Percentiles rank a stretch among this genome's conserved stretches.
phyloP scores from a whole-genome alignment of 2,113 vertebrate genomes.

The Ailuropoda melanoleuca region DNA sequence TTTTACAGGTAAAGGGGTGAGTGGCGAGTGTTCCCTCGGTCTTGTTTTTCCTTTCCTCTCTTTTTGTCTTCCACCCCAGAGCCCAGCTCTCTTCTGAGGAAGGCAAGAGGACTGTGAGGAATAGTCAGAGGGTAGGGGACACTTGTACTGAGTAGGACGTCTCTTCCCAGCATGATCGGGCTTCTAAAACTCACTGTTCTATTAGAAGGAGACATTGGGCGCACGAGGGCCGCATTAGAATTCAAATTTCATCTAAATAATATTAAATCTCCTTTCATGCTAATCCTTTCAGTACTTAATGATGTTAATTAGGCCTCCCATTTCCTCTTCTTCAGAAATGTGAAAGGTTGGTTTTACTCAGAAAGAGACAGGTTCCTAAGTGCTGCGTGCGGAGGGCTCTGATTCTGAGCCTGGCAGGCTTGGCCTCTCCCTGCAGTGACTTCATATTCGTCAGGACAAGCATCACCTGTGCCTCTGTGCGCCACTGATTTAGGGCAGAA shows the following conservation, averaged over 20 bases:
- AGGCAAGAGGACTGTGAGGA: not conserved
- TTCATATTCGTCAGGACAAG: not conserved
- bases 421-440: not conserved
- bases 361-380: not conserved
- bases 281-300: constrained; percentile 57
- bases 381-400: not conserved
- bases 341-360: constrained; percentile 27
- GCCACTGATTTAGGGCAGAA: constrained; percentile 52
- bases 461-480: not conserved
- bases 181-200: constrained; percentile 63
- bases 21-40: not conserved
- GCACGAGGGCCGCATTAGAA: constrained; percentile 45
- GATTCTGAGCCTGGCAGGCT: not conserved
- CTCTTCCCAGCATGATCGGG: constrained; percentile 53
- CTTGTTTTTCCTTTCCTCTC: not conserved
- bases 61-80: not conserved
- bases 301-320: constrained; percentile 62
- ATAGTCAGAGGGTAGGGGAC: not conserved
- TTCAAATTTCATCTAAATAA: constrained; percentile 70
- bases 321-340: constrained; percentile 65
- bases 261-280: constrained; percentile 68
- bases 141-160: not conserved
- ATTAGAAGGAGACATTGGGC: constrained; percentile 52
- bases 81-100: not conserved
- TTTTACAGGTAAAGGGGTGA: not conserved